These are phyloP conservation scores for Erythrocebus patas DNA, from an alignment of 2,113 vertebrate species.

Conservation along the genomic window DNA sequence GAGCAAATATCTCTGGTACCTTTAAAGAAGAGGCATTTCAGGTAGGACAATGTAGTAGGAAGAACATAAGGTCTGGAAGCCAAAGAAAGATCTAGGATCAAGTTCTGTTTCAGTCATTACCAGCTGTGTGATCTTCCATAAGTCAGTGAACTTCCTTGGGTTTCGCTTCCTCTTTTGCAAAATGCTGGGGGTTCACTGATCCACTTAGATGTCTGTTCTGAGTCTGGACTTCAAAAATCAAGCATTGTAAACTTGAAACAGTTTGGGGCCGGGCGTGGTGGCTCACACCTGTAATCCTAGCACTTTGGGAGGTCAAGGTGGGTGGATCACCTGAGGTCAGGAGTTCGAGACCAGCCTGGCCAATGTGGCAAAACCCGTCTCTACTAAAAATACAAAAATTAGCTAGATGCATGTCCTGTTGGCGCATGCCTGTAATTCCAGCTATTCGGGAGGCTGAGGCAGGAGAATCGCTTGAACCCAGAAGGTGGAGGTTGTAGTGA, in stretches of 20 bases:
- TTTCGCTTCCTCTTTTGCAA: slow-evolving; percentile 23
- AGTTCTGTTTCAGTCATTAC: not conserved
- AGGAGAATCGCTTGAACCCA: too few relatives aligned
- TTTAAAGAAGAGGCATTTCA: not conserved
- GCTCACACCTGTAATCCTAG: too few relatives aligned
- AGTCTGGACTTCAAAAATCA: slow-evolving; percentile 60
- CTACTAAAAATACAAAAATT: too few relatives aligned
- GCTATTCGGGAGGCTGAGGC: too few relatives aligned
- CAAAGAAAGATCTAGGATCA: not conserved
- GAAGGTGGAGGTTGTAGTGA: too few relatives aligned
- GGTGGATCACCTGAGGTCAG: too few relatives aligned
- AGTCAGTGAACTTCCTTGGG: not conserved
- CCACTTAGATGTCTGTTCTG: slow-evolving; percentile 29
- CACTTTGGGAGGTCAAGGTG: too few relatives aligned
- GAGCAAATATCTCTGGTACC: not conserved
- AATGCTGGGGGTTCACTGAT: not conserved
- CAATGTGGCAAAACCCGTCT: too few relatives aligned
- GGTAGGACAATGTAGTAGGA: not conserved
- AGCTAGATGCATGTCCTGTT: too few relatives aligned
- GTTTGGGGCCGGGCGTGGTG: not conserved
- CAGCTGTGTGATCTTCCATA: not conserved
- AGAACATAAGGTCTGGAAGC: not conserved
- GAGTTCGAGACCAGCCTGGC: too few relatives aligned
- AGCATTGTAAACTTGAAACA: slow-evolving; percentile 52
- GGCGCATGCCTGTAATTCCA: too few relatives aligned